Evolutionary conservation across 2,888 invertebrate genomes (phyloP), one percentile per base, ranked within the genome.

Genomic region (Ephialtes manifestator): DNA sequence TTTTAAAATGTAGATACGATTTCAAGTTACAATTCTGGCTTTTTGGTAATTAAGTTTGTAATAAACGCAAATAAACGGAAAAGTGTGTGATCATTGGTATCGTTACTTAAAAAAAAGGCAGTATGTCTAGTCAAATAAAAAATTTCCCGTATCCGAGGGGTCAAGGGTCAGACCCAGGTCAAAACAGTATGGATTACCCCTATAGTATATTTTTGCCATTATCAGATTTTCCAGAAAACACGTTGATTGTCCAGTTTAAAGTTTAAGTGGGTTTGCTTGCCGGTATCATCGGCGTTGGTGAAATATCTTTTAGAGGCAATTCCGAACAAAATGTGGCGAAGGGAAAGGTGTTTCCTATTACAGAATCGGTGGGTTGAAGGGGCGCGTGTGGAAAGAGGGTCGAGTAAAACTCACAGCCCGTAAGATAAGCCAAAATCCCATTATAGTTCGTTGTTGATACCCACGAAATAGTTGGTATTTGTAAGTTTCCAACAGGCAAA

Each of bases 361-460:
- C 31, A 46, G 77, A 15, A 53, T 28, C 39, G 35, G 63, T 11
- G 2, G 67, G 51, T 39, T 35, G n/a, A 13, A n/a, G 55, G 71
- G 24, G 15, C 2, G 46, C 1, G 15, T 1, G 48, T 20, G 20
- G 39, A 35, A 24, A 51, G 18, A 46, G 70, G 43, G 15, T 20
- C 24, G 67, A 76, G 86, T 88, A 89, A 89, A 90, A 90, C 89
- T 90, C 88, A 80, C 87, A 88, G 86, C 82, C 84, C 74, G 81
- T 68, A 85, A 91, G 93, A 93, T 93, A 92, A 93, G 90, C 92
- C 88, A 87, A 91, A 93, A 93, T 90, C 92, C 92, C 90, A 93
- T 92, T 93, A 93, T 89, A 90, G 90, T 91, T 91, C 88, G 90
- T 90, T 89, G 90, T 90, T 90, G 90, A 91, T 91, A 83, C 67